These are phyloP conservation scores for Papilio machaon DNA, from an alignment of 1,140 invertebrate species.

Conservation along the genomic window DNA sequence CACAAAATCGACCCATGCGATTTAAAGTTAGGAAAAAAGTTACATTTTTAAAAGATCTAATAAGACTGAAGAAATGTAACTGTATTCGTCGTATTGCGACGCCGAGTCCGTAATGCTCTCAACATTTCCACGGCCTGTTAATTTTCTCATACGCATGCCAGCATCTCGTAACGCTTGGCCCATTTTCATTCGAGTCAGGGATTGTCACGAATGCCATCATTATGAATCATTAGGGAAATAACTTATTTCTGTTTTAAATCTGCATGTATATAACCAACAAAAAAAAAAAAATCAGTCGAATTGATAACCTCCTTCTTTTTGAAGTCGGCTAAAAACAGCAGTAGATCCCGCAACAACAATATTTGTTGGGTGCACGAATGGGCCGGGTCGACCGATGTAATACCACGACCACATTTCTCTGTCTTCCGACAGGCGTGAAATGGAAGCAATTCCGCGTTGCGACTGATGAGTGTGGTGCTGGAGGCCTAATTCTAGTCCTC, in stretches of 20 bases:
- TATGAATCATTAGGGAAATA: conserved; percentile 11
- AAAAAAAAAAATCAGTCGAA: no score
- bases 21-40: neutral
- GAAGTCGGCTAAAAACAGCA: no score
- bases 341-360: no score
- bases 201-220: neutral
- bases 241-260: neutral
- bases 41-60: neutral
- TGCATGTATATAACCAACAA: no score
- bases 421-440: no score
- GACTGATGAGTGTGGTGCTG: no score
- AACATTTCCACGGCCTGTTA: conserved; percentile 26
- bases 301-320: no score
- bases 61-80: neutral
- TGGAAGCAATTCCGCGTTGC: no score
- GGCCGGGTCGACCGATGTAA: no score
- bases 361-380: no score
- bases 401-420: no score
- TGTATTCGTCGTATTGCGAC: neutral
- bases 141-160: conserved; percentile 18
- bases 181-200: conserved; percentile 18
- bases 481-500: no score
- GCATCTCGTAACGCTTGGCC: neutral
- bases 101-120: neutral
- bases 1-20: neutral